A percentile compares a stretch with the other conserved stretches of the same genome.
Evolutionary conservation across 2,797 vertebrate species (phyloP).

Genomic region (Acanthis flammea): DNA sequence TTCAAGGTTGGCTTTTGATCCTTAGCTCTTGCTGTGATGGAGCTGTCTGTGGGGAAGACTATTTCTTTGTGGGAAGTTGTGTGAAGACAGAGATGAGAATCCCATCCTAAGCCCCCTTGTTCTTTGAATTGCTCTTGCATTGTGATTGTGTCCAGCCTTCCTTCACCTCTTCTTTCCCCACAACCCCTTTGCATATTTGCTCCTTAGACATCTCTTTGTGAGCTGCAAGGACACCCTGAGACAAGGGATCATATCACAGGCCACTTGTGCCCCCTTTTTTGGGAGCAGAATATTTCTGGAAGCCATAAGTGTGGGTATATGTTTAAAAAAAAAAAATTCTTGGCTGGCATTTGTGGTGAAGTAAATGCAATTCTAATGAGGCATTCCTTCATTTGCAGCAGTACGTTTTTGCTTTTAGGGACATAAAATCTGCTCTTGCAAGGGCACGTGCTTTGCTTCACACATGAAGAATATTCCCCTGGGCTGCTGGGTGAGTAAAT

Average conservation of each 20-base stretch:
- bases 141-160: neutral
- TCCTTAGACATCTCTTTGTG: neutral
- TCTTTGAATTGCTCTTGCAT: neutral
- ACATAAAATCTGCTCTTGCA: slow-evolving; percentile 27
- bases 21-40: neutral
- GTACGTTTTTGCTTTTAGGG: slow-evolving; percentile 20
- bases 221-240: neutral
- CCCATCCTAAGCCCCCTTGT: neutral
- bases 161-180: neutral
- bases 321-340: neutral
- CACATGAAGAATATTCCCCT: neutral
- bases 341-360: neutral
- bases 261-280: neutral
- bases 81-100: neutral
- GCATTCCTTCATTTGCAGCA: neutral
- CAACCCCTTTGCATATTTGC: neutral
- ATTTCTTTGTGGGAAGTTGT: neutral
- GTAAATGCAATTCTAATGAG: slow-evolving; percentile 18
- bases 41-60: neutral
- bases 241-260: neutral
- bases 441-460: slow-evolving; percentile 27
- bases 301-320: neutral
- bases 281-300: neutral
- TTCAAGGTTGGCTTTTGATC: slow-evolving; percentile 12
- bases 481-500: slow-evolving; percentile 34